These are phyloP conservation scores for Lathronympha strigana DNA, from an alignment of 2,888 invertebrate species.

Conservation along the genomic window DNA sequence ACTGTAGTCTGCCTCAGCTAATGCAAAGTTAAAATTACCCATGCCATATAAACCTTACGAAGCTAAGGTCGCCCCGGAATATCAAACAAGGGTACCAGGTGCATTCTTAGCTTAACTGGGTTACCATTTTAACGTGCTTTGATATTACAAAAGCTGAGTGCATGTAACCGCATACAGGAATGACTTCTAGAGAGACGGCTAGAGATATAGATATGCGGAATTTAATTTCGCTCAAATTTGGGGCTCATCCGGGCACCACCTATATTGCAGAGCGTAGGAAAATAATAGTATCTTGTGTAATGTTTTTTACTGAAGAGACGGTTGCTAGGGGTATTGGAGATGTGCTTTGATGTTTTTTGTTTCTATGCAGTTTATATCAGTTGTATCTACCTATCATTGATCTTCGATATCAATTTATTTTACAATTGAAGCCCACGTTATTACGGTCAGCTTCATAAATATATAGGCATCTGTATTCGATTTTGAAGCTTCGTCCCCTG, in stretches of 20 bases:
- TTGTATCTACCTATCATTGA: too few relatives aligned
- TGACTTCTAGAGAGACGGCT: not conserved
- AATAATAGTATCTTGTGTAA: not conserved
- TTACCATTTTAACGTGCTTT: conserved; percentile 7
- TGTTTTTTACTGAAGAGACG: not conserved
- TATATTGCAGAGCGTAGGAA: not conserved
- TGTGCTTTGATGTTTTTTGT: too few relatives aligned
- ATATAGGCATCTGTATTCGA: too few relatives aligned
- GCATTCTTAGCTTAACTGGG: conserved; percentile 1
- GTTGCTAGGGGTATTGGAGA: too few relatives aligned
- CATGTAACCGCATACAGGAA: not conserved
- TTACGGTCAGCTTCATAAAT: too few relatives aligned
- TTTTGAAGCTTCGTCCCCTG: too few relatives aligned
- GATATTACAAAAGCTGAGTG: conserved; percentile 1
- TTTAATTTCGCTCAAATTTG: conserved; percentile 3
- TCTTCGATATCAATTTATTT: too few relatives aligned
- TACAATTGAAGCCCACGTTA: too few relatives aligned
- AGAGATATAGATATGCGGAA: not conserved
- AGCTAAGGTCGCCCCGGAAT: not conserved
- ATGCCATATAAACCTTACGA: not conserved
- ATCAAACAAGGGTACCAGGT: not conserved
- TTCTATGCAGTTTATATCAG: too few relatives aligned
- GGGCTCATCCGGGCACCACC: too few relatives aligned
- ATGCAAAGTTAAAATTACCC: not conserved
- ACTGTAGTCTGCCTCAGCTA: not conserved